Base-by-base conservation (phyloP, 2,888 invertebrate species). In the Hemaris fuciformis region DNA sequence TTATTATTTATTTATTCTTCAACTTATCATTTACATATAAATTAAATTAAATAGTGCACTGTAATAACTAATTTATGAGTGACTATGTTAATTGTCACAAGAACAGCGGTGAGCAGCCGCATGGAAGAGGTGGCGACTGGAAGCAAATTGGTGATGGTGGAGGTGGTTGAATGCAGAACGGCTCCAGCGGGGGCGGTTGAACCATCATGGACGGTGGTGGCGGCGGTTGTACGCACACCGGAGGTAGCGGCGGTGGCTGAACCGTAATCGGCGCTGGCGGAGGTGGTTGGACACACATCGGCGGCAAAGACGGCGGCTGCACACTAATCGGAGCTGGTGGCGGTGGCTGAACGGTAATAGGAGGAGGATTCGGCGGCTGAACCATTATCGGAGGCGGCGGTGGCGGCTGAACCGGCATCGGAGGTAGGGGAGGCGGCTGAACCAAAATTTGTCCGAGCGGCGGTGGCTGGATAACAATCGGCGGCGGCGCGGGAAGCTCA, bases 331-430 rank as follows among this genome's bases (percentile, higher is more conserved):
- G 89, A 1, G 81, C 65, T 3, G 81, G 82, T 1, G 87, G 77
- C 0, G 91, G 91, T 23, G 86, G 76, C 71, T 89, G 86, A 31
- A 89, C 78, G 62, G 80, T 76, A 67, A 89, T 72, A 2, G 88
- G 84, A 1, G 87, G 85, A 6, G 80, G 80, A 0, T 72, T 62
- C 4, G 89, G 89, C 4, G 86, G 87, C 66, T 88, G 88, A n/a
- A 91, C 80, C 78, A 84, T 84, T 72, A 91, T 81, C 0, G 91
- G 88, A 1, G 87, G 83, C 7, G 77, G 71, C 2, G 85, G 77
- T 0, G 91, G 91, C 2, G 89, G 81, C 63, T 91, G 89, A 10
- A 91, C 86, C 0, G 87, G 81, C 73, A 91, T 77, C 1, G 89
- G 86, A 0, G 90, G 86, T 38, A 87, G 62, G n/a, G 86, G 78